phyloP scores from a whole-genome alignment of 2,113 vertebrate genomes.

The Sialia sialis region DNA sequence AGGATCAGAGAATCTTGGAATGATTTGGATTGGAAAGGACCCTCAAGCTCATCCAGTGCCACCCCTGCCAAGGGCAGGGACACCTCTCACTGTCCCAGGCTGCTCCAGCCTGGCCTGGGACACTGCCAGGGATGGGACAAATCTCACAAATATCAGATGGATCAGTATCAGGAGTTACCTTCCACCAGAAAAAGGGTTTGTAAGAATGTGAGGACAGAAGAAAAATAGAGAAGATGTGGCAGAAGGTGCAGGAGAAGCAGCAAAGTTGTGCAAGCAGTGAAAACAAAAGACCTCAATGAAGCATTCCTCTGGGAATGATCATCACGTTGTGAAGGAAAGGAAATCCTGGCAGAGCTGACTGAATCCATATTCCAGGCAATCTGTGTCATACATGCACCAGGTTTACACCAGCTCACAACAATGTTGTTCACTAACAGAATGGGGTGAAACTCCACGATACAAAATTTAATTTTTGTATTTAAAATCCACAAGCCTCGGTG shows the following conservation, averaged over 20 bases:
- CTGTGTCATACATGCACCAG: fast-evolving
- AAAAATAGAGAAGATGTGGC: not conserved
- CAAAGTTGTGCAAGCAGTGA: not conserved
- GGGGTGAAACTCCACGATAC: not conserved
- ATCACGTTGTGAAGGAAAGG: not conserved
- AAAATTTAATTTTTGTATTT: not conserved
- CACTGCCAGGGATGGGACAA: not conserved
- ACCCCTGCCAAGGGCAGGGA: not conserved
- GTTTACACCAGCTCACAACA: not conserved
- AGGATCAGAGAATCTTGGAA: not conserved
- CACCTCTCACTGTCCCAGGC: fast-evolving
- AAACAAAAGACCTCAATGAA: not conserved
- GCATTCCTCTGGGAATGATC: not conserved
- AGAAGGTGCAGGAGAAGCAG: not conserved
- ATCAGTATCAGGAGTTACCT: not conserved
- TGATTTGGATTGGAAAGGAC: not conserved
- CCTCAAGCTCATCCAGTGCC: not conserved
- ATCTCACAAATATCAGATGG: not conserved
- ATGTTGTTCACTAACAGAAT: fast-evolving
- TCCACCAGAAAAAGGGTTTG: not conserved
- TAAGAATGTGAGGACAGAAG: not conserved
- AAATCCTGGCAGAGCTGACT: not conserved
- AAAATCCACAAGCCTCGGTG: not conserved
- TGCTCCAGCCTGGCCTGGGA: not conserved
- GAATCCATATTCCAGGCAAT: not conserved